These are phyloP conservation scores for Lepus timidus DNA, from an alignment of 2,113 vertebrate species.

Conservation along the genomic window DNA sequence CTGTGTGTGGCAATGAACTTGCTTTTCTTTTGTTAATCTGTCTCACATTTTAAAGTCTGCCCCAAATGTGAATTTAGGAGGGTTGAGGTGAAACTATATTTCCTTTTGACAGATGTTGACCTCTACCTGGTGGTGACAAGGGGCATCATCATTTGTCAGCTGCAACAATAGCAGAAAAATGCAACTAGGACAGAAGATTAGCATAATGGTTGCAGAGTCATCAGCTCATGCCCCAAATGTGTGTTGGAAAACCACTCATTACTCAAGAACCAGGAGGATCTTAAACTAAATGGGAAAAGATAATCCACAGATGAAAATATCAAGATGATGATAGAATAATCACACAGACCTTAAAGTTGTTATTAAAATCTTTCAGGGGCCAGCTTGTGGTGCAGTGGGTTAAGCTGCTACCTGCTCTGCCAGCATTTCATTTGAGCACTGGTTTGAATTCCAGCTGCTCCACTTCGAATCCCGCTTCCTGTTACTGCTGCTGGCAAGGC, in stretches of 20 bases:
- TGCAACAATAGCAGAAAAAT: not conserved
- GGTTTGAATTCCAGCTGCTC: too few relatives aligned
- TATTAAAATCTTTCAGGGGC: not conserved
- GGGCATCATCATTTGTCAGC: rapidly evolving
- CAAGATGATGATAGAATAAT: not conserved
- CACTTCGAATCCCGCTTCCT: too few relatives aligned
- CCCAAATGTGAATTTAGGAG: too few relatives aligned
- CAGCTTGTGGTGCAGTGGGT: not conserved
- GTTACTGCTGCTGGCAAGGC: too few relatives aligned
- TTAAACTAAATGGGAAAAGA: not conserved
- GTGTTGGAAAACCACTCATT: not conserved
- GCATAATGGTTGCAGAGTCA: not conserved
- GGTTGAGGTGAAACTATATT: too few relatives aligned
- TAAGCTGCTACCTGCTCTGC: too few relatives aligned
- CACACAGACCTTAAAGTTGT: not conserved
- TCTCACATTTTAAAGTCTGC: too few relatives aligned
- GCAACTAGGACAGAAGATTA: not conserved
- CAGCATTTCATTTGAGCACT: too few relatives aligned
- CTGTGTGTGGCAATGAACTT: too few relatives aligned
- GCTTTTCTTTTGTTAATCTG: too few relatives aligned
- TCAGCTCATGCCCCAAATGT: not conserved
- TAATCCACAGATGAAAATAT: not conserved
- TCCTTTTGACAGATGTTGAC: not conserved
- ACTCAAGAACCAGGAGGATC: not conserved
- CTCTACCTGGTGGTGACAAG: not conserved